Base-by-base conservation (phyloP, 2,888 invertebrate genomes). In the Mactromeris polynyma region DNA sequence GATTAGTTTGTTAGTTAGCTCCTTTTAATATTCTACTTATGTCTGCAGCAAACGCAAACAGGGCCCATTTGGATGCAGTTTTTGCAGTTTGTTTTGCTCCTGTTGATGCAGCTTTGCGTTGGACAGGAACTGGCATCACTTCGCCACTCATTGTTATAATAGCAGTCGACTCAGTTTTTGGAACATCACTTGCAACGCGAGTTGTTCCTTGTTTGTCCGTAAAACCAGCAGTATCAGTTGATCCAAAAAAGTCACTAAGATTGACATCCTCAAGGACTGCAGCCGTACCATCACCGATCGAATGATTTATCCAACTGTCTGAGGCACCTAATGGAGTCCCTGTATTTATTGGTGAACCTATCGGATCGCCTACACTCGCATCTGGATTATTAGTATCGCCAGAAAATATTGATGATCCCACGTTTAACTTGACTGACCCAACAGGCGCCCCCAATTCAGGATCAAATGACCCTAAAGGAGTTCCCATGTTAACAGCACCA, bases 201-300 rank as follows among this genome's bases (percentile, higher is more conserved):
- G 40, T 19, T 40, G 31, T 33, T 51, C n/a, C 40, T 73, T 73
- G 73, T 7, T 9, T 64, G 64, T 38, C 40, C 1, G 40, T 21
- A 14, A 33, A 26, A n/a, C 40, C 40, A 21, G 21, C 40, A n/a
- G 36, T 64, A 14, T 64, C 82, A 40, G 38, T 82, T 9, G 81
- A 51, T 73, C 73, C 73, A 38, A 82, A 64, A 26, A 82, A 64
- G 19, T 82, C 38, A 38, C 40, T 82, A 33, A 82, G 64, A 64
- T 82, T 38, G 26, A 82, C 64, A 11, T 58, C n/a, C 40, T 82
- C 38, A 64, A 82, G 40, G 6, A 64, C 64, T n/a, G 38, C 82
- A 4, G 58, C 82, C 7, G 58, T 21, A 2, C 80, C 80, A 40
- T 14, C 26, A 19, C n/a, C 58, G 2, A 81, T 31, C 17, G 21